phyloP scores from a whole-genome alignment of 2,113 vertebrate species.

The Dipodomys merriami region DNA sequence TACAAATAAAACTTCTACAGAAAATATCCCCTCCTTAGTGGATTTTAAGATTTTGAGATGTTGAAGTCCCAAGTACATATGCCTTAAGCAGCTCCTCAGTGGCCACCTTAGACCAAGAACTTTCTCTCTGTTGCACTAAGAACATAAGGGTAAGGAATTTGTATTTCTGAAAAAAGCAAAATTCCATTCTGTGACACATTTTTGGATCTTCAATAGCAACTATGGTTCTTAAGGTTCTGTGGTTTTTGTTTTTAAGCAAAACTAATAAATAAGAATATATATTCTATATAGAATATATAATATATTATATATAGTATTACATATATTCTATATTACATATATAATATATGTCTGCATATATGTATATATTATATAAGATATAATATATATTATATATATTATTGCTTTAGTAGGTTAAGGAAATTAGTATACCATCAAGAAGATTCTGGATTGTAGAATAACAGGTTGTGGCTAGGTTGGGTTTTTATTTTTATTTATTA shows the following conservation, averaged over 20 bases:
- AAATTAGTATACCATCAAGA: background rate
- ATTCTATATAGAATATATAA: no score
- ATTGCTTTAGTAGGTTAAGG: background rate
- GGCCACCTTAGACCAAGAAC: background rate
- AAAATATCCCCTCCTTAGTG: slow-evolving; percentile 40
- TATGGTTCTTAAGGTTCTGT: background rate
- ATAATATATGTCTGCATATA: no score
- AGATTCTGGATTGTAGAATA: background rate
- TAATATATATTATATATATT: background rate
- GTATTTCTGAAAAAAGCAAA: background rate
- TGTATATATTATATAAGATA: background rate
- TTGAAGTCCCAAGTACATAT: background rate
- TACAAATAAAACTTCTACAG: slow-evolving; percentile 49
- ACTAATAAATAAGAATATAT: background rate
- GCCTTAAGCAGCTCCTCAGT: background rate
- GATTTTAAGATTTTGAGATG: slow-evolving; percentile 22
- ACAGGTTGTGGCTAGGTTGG: accelerated
- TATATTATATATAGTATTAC: background rate
- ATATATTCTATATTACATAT: background rate
- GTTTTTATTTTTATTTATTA: background rate
- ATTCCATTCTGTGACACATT: background rate
- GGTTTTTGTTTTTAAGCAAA: background rate
- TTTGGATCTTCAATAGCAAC: background rate
- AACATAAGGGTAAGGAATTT: background rate
- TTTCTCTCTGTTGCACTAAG: background rate